Conservation (phyloP, 1,140 invertebrate species). For the Halesus radiatus region DNA sequence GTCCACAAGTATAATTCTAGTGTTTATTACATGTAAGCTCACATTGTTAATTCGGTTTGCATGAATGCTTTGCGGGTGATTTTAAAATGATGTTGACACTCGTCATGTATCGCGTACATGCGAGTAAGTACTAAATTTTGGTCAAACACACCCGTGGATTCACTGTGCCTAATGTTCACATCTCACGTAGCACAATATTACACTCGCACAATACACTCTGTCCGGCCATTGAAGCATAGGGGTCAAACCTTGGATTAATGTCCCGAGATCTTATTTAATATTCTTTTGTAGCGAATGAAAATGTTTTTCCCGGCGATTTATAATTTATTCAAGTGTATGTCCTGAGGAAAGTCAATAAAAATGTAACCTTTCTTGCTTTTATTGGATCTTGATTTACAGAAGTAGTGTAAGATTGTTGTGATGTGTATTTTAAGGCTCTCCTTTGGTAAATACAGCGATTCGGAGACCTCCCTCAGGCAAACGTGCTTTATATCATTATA, state of each 20-base stretch:
- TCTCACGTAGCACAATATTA: too few relatives aligned
- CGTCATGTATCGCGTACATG: neutral
- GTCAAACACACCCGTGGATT: too few relatives aligned
- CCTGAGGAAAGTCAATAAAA: neutral
- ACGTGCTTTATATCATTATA: neutral
- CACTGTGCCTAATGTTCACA: too few relatives aligned
- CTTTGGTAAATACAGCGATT: neutral
- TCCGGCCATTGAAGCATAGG: neutral
- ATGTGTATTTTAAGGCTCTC: conserved; percentile 3
- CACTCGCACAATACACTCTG: too few relatives aligned
- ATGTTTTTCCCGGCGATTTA: neutral
- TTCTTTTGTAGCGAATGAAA: conserved; percentile 1
- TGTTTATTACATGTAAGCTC: too few relatives aligned
- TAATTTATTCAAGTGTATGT: conserved; percentile 26
- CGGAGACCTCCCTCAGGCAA: neutral
- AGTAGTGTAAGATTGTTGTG: neutral
- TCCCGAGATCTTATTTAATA: conserved; percentile 2
- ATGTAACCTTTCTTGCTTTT: neutral
- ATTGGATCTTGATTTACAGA: neutral
- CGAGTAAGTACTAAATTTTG: too few relatives aligned
- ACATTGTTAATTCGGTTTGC: too few relatives aligned
- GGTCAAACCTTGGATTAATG: neutral
- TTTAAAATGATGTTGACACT: too few relatives aligned
- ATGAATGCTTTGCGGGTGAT: too few relatives aligned
- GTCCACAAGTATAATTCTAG: too few relatives aligned